phyloP scores from a whole-genome alignment of 2,113 vertebrate species.

The Okapia johnstoni region DNA sequence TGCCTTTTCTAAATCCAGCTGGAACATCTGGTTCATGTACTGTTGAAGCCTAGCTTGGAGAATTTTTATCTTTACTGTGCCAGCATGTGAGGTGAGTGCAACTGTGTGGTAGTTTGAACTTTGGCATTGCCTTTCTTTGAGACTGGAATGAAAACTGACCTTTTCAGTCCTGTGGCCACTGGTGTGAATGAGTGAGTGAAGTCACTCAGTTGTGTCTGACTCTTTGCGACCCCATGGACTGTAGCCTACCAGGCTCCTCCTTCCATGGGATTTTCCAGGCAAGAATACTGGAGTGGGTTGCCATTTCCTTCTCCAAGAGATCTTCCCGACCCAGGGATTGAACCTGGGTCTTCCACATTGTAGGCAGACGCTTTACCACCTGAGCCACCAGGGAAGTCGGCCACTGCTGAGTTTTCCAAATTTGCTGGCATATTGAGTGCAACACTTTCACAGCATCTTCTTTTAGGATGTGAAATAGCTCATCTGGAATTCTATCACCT shows the following conservation, averaged over 20 bases:
- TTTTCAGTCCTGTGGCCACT: neutral
- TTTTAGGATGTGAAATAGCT: neutral
- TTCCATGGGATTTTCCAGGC: neutral
- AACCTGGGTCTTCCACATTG: neutral
- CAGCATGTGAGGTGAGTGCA: neutral
- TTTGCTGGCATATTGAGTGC: neutral
- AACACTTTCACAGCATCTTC: neutral
- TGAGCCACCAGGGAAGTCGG: rapidly evolving
- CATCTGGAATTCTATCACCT: neutral
- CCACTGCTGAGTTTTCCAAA: neutral
- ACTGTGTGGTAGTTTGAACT: neutral
- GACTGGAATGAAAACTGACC: neutral
- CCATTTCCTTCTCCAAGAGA: neutral
- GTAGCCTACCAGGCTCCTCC: neutral
- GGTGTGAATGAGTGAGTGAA: neutral
- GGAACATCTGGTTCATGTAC: neutral
- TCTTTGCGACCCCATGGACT: neutral
- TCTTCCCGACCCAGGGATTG: neutral
- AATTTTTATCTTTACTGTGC: neutral
- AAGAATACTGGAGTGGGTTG: neutral
- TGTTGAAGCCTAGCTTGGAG: neutral
- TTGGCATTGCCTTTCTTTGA: neutral
- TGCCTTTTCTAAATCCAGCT: neutral
- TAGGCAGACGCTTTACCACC: neutral
- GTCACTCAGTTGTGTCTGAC: neutral